These are phyloP conservation scores for Geophilus truncorum DNA, from an alignment of 2,888 invertebrate species.

Conservation along the genomic window DNA sequence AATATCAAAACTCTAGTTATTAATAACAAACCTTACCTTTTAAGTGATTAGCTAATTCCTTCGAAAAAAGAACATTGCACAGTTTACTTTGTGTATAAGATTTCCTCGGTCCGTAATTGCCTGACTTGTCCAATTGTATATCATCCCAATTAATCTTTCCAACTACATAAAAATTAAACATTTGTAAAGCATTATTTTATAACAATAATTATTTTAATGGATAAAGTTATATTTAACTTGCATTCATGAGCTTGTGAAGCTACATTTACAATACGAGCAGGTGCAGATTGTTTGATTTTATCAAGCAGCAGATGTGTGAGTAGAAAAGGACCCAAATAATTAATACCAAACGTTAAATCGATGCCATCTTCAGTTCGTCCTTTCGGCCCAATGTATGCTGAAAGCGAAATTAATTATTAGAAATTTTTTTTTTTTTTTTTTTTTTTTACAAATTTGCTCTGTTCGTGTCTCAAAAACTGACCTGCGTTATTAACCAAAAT, in stretches of 20 bases:
- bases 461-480: not conserved
- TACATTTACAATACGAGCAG: constrained; percentile 50
- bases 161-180: too few species aligned
- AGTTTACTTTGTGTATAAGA: constrained; percentile 45
- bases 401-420: not conserved
- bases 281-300: constrained; percentile 40
- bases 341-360: constrained; percentile 38
- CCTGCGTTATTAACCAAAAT: constrained; percentile 38
- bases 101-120: constrained; percentile 36
- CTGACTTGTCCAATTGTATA: constrained; percentile 39
- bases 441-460: not conserved
- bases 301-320: constrained; percentile 38
- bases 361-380: constrained; percentile 39
- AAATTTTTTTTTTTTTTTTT: too few species aligned
- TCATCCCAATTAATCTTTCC: constrained; percentile 44
- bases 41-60: constrained; percentile 44
- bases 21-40: constrained; percentile 41
- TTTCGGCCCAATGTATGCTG: constrained; percentile 35
- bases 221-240: constrained; percentile 38
- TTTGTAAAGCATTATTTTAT: too few species aligned
- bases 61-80: constrained; percentile 47
- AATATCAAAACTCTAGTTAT: not conserved
- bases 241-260: constrained; percentile 51
- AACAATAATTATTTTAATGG: too few species aligned
- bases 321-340: constrained; percentile 39